Base-by-base conservation (phyloP, 2,113 vertebrate genomes). In the Dolichallabes microphthalmus region DNA sequence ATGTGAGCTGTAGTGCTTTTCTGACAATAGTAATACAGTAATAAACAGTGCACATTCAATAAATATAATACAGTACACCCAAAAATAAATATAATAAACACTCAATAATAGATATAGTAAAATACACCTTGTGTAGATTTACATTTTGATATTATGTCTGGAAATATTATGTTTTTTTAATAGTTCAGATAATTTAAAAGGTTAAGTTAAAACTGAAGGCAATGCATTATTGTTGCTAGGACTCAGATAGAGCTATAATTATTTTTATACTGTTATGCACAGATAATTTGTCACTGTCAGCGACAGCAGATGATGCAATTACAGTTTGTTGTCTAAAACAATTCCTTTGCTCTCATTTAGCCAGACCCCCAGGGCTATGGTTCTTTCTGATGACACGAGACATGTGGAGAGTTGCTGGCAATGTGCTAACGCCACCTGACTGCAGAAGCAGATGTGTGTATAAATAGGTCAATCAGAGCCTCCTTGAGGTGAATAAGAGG, bases 401-500 rank as follows among this genome's bases (percentile, higher is more conserved):
- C 85, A 88, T 86, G 88, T 86, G 85, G 86, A 86, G 85, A 69
- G 39, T 73, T 53, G 60, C 63, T 88, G 88, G 85, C 88, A 86
- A 74, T 84, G 82, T 88, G 87, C 85, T 83, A 88, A 86, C 68
- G n/a, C 82, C 81, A 85, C 87, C 82, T 88, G 82, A 88, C 85
- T 84, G 86, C 82, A 86, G 60, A 80, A 88, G 74, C 82, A 88
- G 88, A 88, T 88, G 82, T 86, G 88, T 61, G 52, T 84, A 86
- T 86, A 88, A 86, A 88, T 81, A 88, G 85, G 85, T 88, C 85
- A 86, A 35, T 88, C 82, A 76, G 58, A 53, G 60, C 30, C 52
- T 86, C 69, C 71, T 86, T 80, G 85, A 84, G 77, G 60, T 88
- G 84, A 81, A 73, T 58, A 57, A 86, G 55, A 81, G 71, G 77